These are phyloP conservation scores for Hucho hucho DNA, from an alignment of 2,113 vertebrate species.

Conservation along the genomic window DNA sequence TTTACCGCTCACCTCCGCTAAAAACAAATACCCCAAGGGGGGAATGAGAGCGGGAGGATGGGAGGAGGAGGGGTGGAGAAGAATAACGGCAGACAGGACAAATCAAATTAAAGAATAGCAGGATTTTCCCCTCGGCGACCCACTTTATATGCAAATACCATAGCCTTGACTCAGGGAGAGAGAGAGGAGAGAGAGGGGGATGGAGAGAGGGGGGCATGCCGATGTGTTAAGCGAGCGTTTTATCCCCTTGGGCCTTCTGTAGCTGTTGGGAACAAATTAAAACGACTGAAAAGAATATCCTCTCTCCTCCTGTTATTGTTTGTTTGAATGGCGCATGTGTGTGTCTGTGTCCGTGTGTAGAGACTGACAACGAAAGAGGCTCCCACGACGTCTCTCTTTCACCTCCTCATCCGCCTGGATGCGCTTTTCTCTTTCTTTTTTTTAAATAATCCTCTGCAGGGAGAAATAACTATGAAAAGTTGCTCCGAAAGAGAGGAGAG, in stretches of 20 bases:
- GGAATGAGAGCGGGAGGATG: neutral
- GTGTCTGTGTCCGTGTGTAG: slow-evolving; percentile 8
- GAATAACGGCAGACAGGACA: slow-evolving; percentile 4
- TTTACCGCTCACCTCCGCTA: neutral
- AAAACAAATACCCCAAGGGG: neutral
- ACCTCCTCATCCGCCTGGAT: neutral
- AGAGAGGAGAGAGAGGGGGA: neutral
- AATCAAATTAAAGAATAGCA: slow-evolving; percentile 46
- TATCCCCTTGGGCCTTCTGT: slow-evolving; percentile 29
- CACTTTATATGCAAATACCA: slow-evolving; percentile 51
- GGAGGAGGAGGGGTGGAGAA: slow-evolving; percentile 13
- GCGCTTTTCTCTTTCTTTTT: slow-evolving; percentile 10
- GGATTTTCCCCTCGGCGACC: slow-evolving; percentile 30
- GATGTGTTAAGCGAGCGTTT: slow-evolving; percentile 40
- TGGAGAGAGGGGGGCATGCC: neutral
- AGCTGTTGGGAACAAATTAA: slow-evolving; percentile 37
- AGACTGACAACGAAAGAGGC: neutral
- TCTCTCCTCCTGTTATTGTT: slow-evolving; percentile 7
- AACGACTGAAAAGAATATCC: slow-evolving; percentile 27
- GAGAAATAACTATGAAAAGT: slow-evolving; percentile 3
- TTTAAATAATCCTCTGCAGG: slow-evolving; percentile 11
- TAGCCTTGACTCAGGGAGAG: slow-evolving; percentile 37
- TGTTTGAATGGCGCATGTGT: slow-evolving; percentile 6
- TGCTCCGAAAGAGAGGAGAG: neutral
- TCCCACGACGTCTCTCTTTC: slow-evolving; percentile 10